Evolutionary conservation across 2,888 invertebrate genomes (phyloP).

Genomic region (Caenorhabditis sulstoni): DNA sequence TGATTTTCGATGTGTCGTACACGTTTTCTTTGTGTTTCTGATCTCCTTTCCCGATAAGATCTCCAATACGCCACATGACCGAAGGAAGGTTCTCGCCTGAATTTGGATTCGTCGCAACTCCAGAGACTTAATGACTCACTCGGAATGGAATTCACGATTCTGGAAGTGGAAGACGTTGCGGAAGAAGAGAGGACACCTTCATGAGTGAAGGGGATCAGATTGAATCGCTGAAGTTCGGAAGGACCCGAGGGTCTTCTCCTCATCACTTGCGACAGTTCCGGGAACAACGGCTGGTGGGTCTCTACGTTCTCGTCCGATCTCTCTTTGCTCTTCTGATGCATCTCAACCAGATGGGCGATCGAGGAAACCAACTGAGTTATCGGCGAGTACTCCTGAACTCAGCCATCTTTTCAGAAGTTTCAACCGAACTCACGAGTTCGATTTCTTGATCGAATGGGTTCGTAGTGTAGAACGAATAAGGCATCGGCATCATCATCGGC

Average conservation of each 20-base stretch:
- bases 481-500: constrained; percentile 33
- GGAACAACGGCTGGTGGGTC: constrained; percentile 17
- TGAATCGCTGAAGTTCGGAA: constrained; percentile 6
- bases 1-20: constrained; percentile 50
- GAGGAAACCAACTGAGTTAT: constrained; percentile 57
- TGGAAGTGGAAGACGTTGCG: constrained; percentile 23
- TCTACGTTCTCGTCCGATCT: constrained; percentile 12
- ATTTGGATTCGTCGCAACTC: not conserved
- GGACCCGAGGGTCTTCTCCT: constrained; percentile 6
- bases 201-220: constrained; percentile 47
- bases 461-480: constrained; percentile 26
- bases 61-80: constrained; percentile 53
- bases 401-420: not conserved
- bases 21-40: constrained; percentile 33
- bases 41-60: constrained; percentile 36
- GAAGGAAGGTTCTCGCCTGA: constrained; percentile 40
- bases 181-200: constrained; percentile 9
- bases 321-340: constrained; percentile 48
- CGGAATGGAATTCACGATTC: constrained; percentile 47
- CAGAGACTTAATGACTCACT: constrained; percentile 13
- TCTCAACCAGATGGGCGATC: constrained; percentile 50
- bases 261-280: constrained; percentile 10
- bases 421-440: constrained; percentile 19
- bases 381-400: constrained; percentile 51
- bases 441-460: constrained; percentile 48